Conservation (phyloP, 2,797 vertebrate species). For the Muraenolepis orangiensis region DNA sequence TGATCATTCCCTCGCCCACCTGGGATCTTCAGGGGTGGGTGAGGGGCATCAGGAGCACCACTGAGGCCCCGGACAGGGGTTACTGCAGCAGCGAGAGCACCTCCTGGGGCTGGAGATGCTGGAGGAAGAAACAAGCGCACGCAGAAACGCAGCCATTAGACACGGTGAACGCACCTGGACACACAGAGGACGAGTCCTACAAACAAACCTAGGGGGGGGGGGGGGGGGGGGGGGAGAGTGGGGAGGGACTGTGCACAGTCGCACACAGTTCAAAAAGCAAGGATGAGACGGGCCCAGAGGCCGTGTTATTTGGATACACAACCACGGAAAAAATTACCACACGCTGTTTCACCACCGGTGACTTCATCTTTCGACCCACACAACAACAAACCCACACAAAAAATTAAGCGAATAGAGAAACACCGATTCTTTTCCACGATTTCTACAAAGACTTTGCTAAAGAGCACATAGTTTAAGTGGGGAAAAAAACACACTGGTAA, state of each 20-base stretch:
- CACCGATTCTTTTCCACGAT: background rate
- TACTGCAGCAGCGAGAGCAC: conserved; percentile 89
- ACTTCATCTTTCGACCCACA: background rate
- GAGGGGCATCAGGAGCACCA: conserved; percentile 99
- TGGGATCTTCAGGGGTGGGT: conserved; percentile 99
- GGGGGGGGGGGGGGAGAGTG: no score
- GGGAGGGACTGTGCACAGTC: no score
- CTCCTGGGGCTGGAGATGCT: conserved; percentile 78
- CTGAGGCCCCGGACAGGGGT: conserved; percentile 99
- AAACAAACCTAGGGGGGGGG: no score
- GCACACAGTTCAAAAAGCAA: background rate
- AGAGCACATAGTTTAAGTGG: background rate
- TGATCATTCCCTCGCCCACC: conserved; percentile 99
- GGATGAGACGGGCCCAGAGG: background rate
- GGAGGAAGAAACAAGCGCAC: conserved; percentile 15
- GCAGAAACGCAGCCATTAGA: conserved; percentile 11
- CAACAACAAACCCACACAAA: background rate
- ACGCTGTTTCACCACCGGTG: background rate
- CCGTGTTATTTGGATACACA: background rate
- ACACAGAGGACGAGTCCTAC: background rate
- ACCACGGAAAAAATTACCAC: background rate
- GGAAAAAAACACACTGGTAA: background rate
- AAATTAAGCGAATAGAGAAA: background rate
- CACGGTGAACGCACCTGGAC: no score
- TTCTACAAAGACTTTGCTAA: background rate